Evolutionary conservation across 2,888 invertebrate species (phyloP), one percentile per base, ranked within the genome.

Genomic region (Aplocera efformata): DNA sequence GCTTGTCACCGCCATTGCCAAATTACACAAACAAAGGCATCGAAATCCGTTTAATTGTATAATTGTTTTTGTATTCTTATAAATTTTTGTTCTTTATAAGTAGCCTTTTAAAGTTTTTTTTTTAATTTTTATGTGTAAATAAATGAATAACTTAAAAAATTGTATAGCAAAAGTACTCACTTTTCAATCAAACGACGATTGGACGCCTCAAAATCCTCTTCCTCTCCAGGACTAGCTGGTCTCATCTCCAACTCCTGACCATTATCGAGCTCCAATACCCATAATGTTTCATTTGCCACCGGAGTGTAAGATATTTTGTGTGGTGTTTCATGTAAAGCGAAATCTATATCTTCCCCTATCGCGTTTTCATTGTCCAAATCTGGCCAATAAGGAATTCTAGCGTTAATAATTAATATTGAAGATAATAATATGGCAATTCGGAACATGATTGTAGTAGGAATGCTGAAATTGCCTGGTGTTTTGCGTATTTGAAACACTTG

Each of bases 201-300:
- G 10, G 51, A 50, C 9, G 48, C 11, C 21, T 66, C 58, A 41
- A 69, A 72, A 2, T 65, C 60, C 5, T 56, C 44, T 17, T 53
- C 52, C 17, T 74, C 68, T 1, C 27, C 44, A 1, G 27, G 30
- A 24, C 47, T 58, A 0, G 63, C 70, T 0, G 54, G 46, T 20
- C 55, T 61, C 38, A 78, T 32, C 32, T 50, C 56, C 7, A 64
- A 53, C 35, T 30, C 61, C 63, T 42, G 70, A n/a, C 53, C 53
- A 25, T 53, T 47, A 10, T 61, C 58, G 7, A 78, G 36, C 25
- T 50, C 56, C n/a, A 78, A 27, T 13, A 76, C 65, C 76, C 76
- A 77, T 6, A 77, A 1, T 21, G 58, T 1, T 32, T 43, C 3
- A 49, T 45, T 29, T 34, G 39, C 21, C 20, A 9, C 5, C 13